Evolutionary conservation across 2,888 invertebrate species (phyloP).

Genomic region (Iphiclides podalirius): DNA sequence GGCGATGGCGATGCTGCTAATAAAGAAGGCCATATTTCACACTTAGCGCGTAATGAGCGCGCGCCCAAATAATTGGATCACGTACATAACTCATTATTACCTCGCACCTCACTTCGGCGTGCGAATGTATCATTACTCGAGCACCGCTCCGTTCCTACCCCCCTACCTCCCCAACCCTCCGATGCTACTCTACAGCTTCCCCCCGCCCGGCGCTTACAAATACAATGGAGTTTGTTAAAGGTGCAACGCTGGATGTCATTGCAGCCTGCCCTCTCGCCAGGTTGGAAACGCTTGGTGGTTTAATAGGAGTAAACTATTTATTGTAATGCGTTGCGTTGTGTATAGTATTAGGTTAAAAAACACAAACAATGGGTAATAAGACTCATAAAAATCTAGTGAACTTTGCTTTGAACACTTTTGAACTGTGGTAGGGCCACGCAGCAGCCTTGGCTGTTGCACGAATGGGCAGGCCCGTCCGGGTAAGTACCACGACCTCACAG

Average conservation of each 20-base stretch:
- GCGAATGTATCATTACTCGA: conserved; percentile 73
- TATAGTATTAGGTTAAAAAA: too few relatives aligned
- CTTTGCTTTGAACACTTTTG: too few relatives aligned
- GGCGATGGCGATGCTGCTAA: conserved; percentile 65
- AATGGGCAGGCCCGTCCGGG: too few relatives aligned
- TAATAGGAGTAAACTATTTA: too few relatives aligned
- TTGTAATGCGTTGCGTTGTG: conserved; percentile 26
- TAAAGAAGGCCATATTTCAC: conserved; percentile 80
- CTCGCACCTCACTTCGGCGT: conserved; percentile 71
- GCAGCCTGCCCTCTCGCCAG: conserved; percentile 5
- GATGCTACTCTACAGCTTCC: too few relatives aligned
- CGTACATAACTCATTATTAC: conserved; percentile 82
- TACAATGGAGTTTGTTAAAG: conserved; percentile 47
- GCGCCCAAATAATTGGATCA: conserved; percentile 82
- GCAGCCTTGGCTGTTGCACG: too few relatives aligned
- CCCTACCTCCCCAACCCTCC: conserved; percentile 18
- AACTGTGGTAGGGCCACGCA: too few relatives aligned
- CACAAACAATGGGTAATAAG: too few relatives aligned
- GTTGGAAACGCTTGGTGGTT: too few relatives aligned
- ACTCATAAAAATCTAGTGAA: too few relatives aligned
- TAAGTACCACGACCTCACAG: too few relatives aligned
- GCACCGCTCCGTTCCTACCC: conserved; percentile 28
- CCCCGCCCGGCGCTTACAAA: neutral
- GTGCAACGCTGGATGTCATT: conserved; percentile 30
- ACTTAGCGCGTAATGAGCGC: conserved; percentile 81